Conservation (phyloP, 2,797 vertebrate genomes). For the Pampus argenteus region DNA sequence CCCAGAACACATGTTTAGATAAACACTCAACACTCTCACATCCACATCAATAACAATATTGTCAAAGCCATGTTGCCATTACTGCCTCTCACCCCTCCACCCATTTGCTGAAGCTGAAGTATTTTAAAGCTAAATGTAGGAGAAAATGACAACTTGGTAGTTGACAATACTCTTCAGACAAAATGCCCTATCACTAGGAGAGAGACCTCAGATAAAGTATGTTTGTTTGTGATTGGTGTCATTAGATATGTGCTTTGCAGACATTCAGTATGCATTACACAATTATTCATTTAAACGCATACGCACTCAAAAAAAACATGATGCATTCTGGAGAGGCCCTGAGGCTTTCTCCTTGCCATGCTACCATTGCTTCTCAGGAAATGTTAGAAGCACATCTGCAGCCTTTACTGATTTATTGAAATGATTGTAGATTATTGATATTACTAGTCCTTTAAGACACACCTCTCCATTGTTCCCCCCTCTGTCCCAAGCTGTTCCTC, state of each 20-base stretch:
- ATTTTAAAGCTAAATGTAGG: constrained; percentile 7
- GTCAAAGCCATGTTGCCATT: constrained; percentile 36
- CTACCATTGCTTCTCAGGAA: neutral
- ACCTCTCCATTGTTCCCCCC: constrained; percentile 20
- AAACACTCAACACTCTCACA: constrained; percentile 62
- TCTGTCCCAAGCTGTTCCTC: constrained; percentile 13
- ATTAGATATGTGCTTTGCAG: neutral
- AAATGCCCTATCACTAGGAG: neutral
- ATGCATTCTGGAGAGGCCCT: neutral
- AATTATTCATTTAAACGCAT: constrained; percentile 1
- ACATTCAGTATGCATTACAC: neutral
- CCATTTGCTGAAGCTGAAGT: neutral
- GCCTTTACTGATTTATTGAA: neutral
- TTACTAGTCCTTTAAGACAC: neutral
- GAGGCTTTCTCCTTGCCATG: neutral
- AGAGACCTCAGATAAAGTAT: neutral
- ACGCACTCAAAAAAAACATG: neutral
- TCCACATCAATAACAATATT: constrained; percentile 58
- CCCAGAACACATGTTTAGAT: constrained; percentile 54
- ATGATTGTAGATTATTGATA: constrained; percentile 32
- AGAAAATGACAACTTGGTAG: neutral
- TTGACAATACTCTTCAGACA: neutral
- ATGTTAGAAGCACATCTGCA: neutral
- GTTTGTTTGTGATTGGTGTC: constrained; percentile 5
- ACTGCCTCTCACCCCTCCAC: neutral